Evolutionary conservation across 1,140 invertebrate genomes (phyloP), one percentile per base, ranked within the genome.

Genomic region (Cephus cinctus): DNA sequence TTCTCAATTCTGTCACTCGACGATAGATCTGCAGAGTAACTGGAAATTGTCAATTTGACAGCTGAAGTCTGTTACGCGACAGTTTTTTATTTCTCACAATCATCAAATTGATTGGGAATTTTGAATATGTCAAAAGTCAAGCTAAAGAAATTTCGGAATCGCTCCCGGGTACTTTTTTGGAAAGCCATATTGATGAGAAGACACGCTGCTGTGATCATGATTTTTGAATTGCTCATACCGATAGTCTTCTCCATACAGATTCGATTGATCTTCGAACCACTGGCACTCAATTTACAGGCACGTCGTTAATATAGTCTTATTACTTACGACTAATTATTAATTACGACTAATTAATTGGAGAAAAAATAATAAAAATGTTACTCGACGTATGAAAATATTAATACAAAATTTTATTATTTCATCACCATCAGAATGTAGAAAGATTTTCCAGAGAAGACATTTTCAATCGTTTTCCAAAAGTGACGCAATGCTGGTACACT

Each of bases 191-290:
- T 59, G 3, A 57, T 57, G 43, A 44, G 59, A 21, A 43, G 42
- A 39, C 20, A 54, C 4, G 50, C 25, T 8, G 22, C 42, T 2
- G 51, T 57, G 15, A 47, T 23, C 5, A 50, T 51, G 1, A 18
- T 42, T n/a, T n/a, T 59, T 1, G 54, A 62, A 30, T 50, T 62
- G 6, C 14, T 57, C 11, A 46, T 62, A 22, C 48, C 59, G 0
- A 43, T 62, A 18, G 32, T 57, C 20, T 46, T 57, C 35, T 49
- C 47, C 2, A 8, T 59, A 6, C 57, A 62, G 36, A 62, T 62
- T 40, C 59, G 57, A 34, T 34, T 62, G 4, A 57, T 62, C 11
- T 62, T 59, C 16, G 47, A 59, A 8, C 57, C 59, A 1, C 18
- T 31, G 5, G 51, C 49, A 23, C 41, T 54, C 12, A 36, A 27